Percentiles rank a stretch among this genome's conserved stretches.
Evolutionary conservation across 2,113 vertebrate species (phyloP).

Genomic region (Daboia siamensis): DNA sequence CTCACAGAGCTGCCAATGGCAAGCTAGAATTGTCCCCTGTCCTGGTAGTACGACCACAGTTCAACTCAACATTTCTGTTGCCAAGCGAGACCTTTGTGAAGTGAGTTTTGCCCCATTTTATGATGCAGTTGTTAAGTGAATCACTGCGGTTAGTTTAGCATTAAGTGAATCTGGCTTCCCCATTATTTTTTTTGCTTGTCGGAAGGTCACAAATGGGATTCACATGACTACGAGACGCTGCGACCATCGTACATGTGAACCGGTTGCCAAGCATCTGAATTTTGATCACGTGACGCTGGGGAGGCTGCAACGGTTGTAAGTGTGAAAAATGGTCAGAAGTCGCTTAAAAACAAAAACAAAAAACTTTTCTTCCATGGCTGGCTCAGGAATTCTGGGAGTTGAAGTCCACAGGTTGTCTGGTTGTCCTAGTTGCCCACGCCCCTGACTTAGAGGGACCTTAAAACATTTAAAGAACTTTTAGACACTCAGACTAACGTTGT

Average conservation of each 20-base stretch:
- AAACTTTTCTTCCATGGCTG: not conserved
- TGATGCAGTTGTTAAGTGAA: not conserved
- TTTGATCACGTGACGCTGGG: not conserved
- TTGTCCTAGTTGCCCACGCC: not conserved
- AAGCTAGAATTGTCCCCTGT: not conserved
- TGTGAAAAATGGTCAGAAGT: not conserved
- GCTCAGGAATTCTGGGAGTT: no score
- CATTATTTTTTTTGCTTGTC: not conserved
- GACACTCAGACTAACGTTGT: not conserved
- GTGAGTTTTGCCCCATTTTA: not conserved
- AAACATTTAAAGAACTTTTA: not conserved
- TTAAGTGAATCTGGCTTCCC: not conserved
- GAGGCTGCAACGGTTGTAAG: not conserved
- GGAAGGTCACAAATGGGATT: not conserved
- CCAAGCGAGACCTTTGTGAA: not conserved
- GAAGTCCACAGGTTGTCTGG: not conserved
- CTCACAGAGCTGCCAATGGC: rapidly evolving
- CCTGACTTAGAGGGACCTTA: not conserved
- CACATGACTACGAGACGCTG: not conserved
- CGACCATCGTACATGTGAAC: not conserved
- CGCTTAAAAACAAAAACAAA: no score
- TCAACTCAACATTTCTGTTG: not conserved
- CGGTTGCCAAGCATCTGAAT: not conserved
- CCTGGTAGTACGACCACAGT: not conserved
- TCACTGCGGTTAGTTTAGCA: no score